Conservation (phyloP, 2,113 vertebrate species). For the Laticauda colubrina region DNA sequence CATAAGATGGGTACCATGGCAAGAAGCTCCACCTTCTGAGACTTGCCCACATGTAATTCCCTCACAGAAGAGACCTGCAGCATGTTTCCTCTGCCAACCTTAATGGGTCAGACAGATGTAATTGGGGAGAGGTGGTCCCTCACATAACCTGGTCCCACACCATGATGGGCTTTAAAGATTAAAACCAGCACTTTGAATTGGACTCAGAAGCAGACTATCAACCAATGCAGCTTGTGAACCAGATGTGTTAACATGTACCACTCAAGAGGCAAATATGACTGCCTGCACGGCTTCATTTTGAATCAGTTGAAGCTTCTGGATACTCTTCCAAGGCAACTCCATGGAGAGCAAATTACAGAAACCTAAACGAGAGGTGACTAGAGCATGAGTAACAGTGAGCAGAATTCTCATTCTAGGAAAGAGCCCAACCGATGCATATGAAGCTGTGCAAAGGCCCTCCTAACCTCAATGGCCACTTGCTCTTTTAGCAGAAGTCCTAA, state of each 20-base stretch:
- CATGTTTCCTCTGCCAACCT: too few relatives aligned
- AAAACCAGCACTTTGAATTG: not conserved
- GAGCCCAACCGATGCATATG: not conserved
- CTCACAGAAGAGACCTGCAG: too few relatives aligned
- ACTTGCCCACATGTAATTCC: not conserved
- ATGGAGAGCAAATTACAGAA: not conserved
- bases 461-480: not conserved
- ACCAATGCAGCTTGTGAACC: not conserved
- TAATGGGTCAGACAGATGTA: too few relatives aligned
- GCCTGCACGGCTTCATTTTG: not conserved
- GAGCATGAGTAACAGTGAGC: not conserved
- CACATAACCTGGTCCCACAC: too few relatives aligned
- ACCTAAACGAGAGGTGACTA: not conserved
- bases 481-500: not conserved
- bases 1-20: too few relatives aligned
- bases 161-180: too few relatives aligned
- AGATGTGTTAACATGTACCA: not conserved
- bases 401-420: not conserved
- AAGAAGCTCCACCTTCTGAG: too few relatives aligned
- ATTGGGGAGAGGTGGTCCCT: too few relatives aligned
- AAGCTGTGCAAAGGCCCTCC: not conserved
- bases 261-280: not conserved
- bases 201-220: not conserved
- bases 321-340: not conserved
- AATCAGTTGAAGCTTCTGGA: not conserved